Evolutionary conservation across 2,888 invertebrate species (phyloP).

Genomic region (Harpagoxenus sublaevis): DNA sequence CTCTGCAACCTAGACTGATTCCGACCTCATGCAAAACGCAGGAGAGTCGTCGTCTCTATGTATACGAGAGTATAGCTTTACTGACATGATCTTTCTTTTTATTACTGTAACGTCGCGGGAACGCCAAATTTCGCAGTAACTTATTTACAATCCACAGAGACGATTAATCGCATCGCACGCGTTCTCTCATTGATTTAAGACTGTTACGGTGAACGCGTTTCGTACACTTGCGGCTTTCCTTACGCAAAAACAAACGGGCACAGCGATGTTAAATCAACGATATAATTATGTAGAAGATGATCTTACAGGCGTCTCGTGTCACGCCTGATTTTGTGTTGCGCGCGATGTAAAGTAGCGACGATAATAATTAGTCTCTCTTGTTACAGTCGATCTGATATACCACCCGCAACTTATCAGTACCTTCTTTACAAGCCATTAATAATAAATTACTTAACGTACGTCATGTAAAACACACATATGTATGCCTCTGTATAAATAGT

Average conservation of each 20-base stretch:
- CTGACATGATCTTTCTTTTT: slow-evolving; percentile 23
- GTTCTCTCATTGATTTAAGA: slow-evolving; percentile 36
- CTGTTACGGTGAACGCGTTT: not conserved
- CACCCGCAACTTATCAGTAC: slow-evolving; percentile 57
- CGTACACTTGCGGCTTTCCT: not conserved
- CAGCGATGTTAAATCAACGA: slow-evolving; percentile 41
- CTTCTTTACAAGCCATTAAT: slow-evolving; percentile 64
- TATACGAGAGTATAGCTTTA: slow-evolving; percentile 17
- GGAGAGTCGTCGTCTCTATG: slow-evolving; percentile 29
- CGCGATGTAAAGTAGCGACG: slow-evolving; percentile 2
- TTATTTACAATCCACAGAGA: slow-evolving; percentile 67
- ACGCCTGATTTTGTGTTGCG: not conserved
- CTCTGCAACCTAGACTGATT: slow-evolving; percentile 27
- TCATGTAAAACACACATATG: slow-evolving; percentile 74
- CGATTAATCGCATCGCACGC: not conserved
- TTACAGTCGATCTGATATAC: slow-evolving; percentile 61
- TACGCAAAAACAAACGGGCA: not conserved
- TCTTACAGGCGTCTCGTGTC: slow-evolving; percentile 7
- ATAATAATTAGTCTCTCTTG: slow-evolving; percentile 18
- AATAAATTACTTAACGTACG: slow-evolving; percentile 73
- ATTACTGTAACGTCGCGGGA: slow-evolving; percentile 10
- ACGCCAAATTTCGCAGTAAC: slow-evolving; percentile 26
- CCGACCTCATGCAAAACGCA: not conserved
- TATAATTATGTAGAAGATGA: slow-evolving; percentile 8
- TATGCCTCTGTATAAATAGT: slow-evolving; percentile 72